Conservation (phyloP, 2,113 vertebrate genomes). For the Lynx canadensis region DNA sequence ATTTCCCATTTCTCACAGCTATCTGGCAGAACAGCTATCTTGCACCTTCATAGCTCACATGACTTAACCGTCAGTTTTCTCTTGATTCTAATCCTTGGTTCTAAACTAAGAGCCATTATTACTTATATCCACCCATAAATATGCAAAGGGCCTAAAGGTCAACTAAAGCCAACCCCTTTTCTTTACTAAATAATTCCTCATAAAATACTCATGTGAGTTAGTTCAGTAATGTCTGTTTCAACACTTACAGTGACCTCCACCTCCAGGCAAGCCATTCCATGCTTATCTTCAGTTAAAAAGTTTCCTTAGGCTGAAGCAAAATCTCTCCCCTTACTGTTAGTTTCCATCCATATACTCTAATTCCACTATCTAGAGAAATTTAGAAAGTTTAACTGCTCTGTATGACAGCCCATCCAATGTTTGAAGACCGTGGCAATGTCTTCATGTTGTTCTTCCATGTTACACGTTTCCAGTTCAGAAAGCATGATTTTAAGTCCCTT, state of each 20-base stretch:
- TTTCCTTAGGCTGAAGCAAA: constrained; percentile 44
- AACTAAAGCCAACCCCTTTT: constrained; percentile 13
- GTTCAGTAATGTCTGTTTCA: constrained; percentile 24
- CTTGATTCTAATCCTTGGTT: constrained; percentile 61
- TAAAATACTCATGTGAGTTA: constrained; percentile 15
- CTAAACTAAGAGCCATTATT: constrained; percentile 42
- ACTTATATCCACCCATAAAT: neutral
- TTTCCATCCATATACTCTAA: neutral
- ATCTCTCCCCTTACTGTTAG: neutral
- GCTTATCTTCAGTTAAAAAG: neutral
- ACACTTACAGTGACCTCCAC: constrained; percentile 23
- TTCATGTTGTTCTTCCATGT: neutral
- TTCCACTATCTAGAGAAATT: constrained; percentile 49
- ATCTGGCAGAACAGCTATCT: constrained; percentile 64
- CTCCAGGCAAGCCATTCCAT: neutral
- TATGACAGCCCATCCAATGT: neutral
- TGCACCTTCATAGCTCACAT: constrained; percentile 66
- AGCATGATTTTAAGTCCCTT: constrained; percentile 10
- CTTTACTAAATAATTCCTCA: constrained; percentile 27
- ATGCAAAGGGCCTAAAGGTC: constrained; percentile 18
- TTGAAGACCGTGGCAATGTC: neutral
- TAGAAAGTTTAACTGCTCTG: neutral
- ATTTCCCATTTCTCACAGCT: constrained; percentile 77
- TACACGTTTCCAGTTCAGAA: constrained; percentile 21
- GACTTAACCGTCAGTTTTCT: constrained; percentile 71